Evolutionary conservation across 2,113 vertebrate genomes (phyloP), one percentile per base, ranked within the genome.

Genomic region (Callocephalon fimbriatum): DNA sequence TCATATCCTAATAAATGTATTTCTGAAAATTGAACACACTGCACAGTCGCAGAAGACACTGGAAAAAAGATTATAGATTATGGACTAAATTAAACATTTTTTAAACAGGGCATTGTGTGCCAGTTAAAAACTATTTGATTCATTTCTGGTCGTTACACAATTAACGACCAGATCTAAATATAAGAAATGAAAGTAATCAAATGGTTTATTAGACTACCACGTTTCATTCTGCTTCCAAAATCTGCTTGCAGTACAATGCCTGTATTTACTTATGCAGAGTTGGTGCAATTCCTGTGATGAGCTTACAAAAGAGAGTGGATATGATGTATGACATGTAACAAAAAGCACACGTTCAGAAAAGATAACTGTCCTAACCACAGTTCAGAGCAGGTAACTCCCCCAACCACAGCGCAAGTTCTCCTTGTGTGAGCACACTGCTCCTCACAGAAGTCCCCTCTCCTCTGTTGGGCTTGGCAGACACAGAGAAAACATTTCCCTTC

Each of bases 281-380:
- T 42, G 19, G 31, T 51, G 27, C 12, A 37, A 7, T 72, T 80
- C 22, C 35, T 86, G 8, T 10, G 20, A 25, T 47, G 14, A 78
- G 26, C 32, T 59, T 48, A 47, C 72, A 86, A 54, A 22, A 26
- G 31, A 35, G 45, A 45, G 15, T 3, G 4, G 21, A 4, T 13
- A 19, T 0, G 20, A 86, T 8, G 19, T 7, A 26, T 12, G 58
- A 32, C 11, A 26, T 0, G 2, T 11, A 23, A 21, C 10, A 12
- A 13, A 74, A 74, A 76, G 51, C 4, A 22, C 63, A 66, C 0
- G 0, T 13, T 1, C 54, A 59, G 38, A 15, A 51, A 27, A 66
- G 56, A 4, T 9, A 17, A 20, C 23, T 79, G 21, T 35, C 12
- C 13, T 37, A 32, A 13, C 5, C 25, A 47, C 10, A 2, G 42